phyloP scores from a whole-genome alignment of 1,140 invertebrate species.

The Cataglyphis hispanica region DNA sequence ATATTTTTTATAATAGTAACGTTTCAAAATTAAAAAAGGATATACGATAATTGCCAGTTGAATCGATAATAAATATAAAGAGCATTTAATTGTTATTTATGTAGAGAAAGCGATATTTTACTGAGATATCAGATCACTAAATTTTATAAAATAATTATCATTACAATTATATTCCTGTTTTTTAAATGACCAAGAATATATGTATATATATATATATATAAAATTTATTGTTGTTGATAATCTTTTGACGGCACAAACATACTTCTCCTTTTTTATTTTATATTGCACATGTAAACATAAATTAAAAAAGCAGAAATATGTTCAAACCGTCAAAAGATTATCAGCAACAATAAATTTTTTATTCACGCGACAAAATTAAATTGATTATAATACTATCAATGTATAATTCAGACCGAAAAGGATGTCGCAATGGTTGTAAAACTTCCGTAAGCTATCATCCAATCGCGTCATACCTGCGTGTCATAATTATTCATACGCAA shows the following conservation, averaged over 20 bases:
- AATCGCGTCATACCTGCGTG: neutral
- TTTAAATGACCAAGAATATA: neutral
- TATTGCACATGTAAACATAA: neutral
- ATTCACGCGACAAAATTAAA: neutral
- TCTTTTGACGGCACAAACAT: neutral
- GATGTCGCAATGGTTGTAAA: neutral
- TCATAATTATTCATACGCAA: conserved; percentile 37
- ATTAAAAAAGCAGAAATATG: neutral
- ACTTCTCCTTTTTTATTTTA: neutral
- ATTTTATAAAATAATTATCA: conserved; percentile 1
- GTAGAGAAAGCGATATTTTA: too few species aligned
- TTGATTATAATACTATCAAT: neutral
- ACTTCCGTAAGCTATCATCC: conserved; percentile 12
- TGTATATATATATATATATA: neutral
- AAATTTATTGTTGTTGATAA: conserved; percentile 3
- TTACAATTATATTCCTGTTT: too few species aligned
- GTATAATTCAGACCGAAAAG: conserved; percentile 25
- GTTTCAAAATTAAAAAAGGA: too few species aligned
- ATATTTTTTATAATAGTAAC: too few species aligned
- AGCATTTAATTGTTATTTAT: neutral
- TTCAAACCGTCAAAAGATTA: neutral
- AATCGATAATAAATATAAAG: neutral
- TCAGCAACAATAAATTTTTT: conserved; percentile 6
- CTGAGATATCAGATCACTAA: neutral
- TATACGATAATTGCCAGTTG: neutral